Evolutionary conservation across 2,888 invertebrate genomes (phyloP), one percentile per base, ranked within the genome.

Genomic region (Scaptomyza cyrtandrae): DNA sequence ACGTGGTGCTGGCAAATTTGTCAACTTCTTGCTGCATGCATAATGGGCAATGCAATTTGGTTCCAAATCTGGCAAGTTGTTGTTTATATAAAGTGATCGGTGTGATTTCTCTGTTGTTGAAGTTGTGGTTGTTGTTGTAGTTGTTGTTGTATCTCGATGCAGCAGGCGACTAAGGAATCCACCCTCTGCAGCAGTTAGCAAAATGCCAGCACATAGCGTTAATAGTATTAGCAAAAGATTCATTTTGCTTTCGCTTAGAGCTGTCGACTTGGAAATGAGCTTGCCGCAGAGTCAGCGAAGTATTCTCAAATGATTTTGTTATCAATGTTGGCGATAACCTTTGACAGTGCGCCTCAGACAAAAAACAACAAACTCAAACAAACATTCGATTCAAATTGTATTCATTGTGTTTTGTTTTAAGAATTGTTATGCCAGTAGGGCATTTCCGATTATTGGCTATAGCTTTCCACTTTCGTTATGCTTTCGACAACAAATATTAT

Each of bases 11-110:
- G 76, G 64, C 5, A 75, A 62, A 7, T 54, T 72, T 13, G 74
- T 86, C n/a, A 91, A 39, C 61, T 89, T 89, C 49, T 83, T 86
- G 43, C 69, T 78, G 70, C 91, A 91, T 6, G 56, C 49, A 43
- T 68, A 91, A 31, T 59, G 54, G 2, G 78, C 75, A 1, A 9
- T 62, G 62, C 91, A 91, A 19, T 73, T 80, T 3, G 59, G 49
- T 6, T 73, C 78, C 11, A 89, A 61, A 0, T 58, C 56, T 0
- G 91, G 90, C 44, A 78, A 58, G 61, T 57, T 78, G 65, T 90
- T 89, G 57, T 89, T 84, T 14, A 71, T 62, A 49, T 68, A 88
- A 1, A 80, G 35, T 3, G 66, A 69, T 6, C 9, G 61, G 3
- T 24, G 53, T 4, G 75, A 41, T 37, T 41, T 52, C 48, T 55